Conservation (phyloP, 2,113 vertebrate species). For the Pteruthius melanotis region DNA sequence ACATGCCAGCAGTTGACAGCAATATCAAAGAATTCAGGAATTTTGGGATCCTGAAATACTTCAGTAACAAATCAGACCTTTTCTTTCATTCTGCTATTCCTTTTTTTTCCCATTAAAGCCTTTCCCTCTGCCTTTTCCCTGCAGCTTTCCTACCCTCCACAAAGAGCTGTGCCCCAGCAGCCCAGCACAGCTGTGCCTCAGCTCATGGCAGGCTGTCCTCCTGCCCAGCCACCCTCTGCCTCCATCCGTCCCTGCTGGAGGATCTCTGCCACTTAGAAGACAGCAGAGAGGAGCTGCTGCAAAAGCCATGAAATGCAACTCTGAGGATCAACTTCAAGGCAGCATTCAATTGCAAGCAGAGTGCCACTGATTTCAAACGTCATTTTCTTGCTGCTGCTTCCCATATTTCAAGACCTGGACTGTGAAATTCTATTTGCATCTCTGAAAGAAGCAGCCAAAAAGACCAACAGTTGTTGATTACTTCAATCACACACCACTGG, state of each 20-base stretch:
- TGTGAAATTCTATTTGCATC: background rate
- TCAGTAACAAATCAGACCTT: background rate
- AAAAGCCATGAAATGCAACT: background rate
- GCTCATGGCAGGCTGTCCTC: background rate
- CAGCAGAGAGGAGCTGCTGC: background rate
- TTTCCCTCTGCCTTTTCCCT: background rate
- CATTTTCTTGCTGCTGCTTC: background rate
- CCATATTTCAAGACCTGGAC: background rate
- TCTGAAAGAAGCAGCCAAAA: background rate
- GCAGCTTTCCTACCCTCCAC: background rate
- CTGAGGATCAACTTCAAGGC: background rate
- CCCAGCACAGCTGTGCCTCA: rapidly evolving
- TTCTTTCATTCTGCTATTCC: background rate
- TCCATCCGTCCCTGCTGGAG: background rate
- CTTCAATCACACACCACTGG: background rate
- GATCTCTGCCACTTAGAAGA: background rate
- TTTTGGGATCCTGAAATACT: background rate
- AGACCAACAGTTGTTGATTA: background rate
- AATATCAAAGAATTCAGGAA: slow-evolving; percentile 19
- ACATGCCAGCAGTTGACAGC: background rate
- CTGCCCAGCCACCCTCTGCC: background rate
- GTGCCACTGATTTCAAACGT: rapidly evolving
- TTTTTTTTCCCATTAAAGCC: background rate
- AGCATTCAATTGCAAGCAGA: background rate
- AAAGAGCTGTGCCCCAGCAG: background rate